Conservation (phyloP, 1,140 invertebrate species). For the Formica selysi region DNA sequence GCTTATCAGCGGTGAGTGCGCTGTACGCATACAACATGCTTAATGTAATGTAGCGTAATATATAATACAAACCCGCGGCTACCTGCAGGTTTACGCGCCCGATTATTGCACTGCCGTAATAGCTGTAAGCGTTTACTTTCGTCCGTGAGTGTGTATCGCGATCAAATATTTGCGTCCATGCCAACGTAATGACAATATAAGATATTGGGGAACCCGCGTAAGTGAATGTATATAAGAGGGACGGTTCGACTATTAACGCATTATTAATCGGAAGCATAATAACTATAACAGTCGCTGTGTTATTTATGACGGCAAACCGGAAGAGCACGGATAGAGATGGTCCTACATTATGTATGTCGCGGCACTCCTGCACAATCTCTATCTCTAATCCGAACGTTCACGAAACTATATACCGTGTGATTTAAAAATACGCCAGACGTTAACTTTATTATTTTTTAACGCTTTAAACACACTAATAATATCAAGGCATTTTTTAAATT, state of each 20-base stretch:
- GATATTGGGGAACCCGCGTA: constrained; percentile 28
- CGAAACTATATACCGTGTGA: not conserved
- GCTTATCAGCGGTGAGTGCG: constrained; percentile 41
- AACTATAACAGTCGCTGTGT: not conserved
- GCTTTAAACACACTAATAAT: not conserved
- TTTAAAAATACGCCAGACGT: not conserved
- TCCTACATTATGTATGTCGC: not conserved
- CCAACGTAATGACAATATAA: constrained; percentile 61
- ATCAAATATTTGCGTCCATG: constrained; percentile 56
- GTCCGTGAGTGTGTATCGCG: constrained; percentile 52
- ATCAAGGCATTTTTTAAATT: not conserved
- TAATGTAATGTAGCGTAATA: constrained; percentile 77
- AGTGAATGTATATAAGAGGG: constrained; percentile 15
- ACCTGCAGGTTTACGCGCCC: constrained; percentile 63
- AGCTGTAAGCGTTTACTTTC: constrained; percentile 58
- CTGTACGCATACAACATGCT: constrained; percentile 69
- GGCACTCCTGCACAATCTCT: not conserved
- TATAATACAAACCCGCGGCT: constrained; percentile 76
- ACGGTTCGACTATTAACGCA: constrained; percentile 25
- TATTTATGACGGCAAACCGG: not conserved
- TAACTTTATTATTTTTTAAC: not conserved
- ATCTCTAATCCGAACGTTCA: not conserved
- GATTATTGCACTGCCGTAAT: constrained; percentile 62
- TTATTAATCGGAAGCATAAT: constrained; percentile 13
- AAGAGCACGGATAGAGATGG: not conserved